Percentiles rank a stretch among this genome's conserved stretches.
These are phyloP conservation scores for Theristus sp. DNA, from an alignment of 2,888 invertebrate species.

Conservation along the genomic window DNA sequence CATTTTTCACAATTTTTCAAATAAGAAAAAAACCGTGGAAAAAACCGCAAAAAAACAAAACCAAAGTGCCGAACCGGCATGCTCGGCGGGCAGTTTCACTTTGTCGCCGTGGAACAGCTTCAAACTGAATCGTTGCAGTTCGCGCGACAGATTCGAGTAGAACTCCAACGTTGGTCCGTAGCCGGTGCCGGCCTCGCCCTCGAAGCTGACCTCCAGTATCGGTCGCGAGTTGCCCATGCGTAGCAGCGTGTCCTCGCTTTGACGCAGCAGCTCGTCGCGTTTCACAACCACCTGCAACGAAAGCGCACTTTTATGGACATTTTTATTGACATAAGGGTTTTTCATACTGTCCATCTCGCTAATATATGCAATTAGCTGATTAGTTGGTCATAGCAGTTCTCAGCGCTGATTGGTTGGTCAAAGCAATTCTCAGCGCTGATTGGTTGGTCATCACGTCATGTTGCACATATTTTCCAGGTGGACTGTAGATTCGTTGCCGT, in stretches of 20 bases:
- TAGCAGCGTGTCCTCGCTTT: constrained; percentile 49
- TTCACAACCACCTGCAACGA: constrained; percentile 31
- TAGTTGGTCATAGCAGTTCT: no score
- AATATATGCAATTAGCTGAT: no score
- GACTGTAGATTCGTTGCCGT: no score
- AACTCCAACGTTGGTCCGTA: constrained; percentile 98
- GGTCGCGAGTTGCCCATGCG: neutral
- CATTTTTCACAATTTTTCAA: no score
- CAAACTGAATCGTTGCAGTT: constrained; percentile 73
- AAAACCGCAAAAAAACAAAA: neutral
- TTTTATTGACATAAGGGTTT: no score
- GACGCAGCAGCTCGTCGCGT: constrained; percentile 70
- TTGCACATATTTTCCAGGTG: no score
- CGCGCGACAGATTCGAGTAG: constrained; percentile 52
- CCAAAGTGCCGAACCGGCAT: neutral
- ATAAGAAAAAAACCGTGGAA: no score
- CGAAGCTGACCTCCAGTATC: constrained; percentile 31
- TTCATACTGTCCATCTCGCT: no score
- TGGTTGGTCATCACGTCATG: no score
- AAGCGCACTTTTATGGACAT: no score
- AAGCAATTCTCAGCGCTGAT: no score
- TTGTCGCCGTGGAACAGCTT: constrained; percentile 71
- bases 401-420: no score
- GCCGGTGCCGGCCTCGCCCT: constrained; percentile 66
- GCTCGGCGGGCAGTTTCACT: constrained; percentile 12